Conservation (phyloP, 2,113 vertebrate species). For the Pedionomus torquatus region DNA sequence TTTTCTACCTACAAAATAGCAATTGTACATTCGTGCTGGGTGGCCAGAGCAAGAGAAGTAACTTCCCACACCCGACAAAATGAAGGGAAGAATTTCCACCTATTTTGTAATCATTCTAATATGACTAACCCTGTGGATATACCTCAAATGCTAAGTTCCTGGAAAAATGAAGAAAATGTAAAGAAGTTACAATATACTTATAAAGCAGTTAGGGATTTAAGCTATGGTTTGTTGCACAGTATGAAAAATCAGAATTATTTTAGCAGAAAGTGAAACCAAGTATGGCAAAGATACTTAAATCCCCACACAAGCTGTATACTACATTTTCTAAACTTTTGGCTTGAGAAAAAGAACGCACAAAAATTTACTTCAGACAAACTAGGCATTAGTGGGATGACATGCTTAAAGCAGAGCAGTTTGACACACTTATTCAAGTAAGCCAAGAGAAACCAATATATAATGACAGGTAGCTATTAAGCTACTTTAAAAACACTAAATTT, state of each 20-base stretch:
- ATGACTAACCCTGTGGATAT: not conserved
- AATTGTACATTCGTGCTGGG: not conserved
- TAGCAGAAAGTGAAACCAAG: not conserved
- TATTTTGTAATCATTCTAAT: not conserved
- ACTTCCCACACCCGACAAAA: not conserved
- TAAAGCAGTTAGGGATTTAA: not conserved
- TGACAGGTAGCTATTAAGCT: slow-evolving; percentile 37
- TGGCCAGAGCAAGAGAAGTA: not conserved
- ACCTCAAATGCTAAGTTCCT: not conserved
- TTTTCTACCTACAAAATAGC: not conserved
- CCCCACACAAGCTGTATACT: not conserved
- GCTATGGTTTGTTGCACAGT: not conserved
- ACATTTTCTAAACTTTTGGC: not conserved
- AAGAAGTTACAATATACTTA: not conserved
- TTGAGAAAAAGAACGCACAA: not conserved
- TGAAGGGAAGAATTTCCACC: slow-evolving; percentile 5
- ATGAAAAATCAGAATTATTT: not conserved
- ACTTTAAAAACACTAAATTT: not conserved
- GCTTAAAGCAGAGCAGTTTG: not conserved
- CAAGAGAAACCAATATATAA: slow-evolving; percentile 1
- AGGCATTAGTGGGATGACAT: not conserved
- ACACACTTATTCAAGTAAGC: not conserved
- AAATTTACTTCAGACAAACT: not conserved
- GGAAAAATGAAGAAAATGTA: not conserved
- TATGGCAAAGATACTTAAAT: not conserved